Evolutionary conservation across 2,888 invertebrate species (phyloP), one percentile per base, ranked within the genome.

Genomic region (Mesorhabditis belari): DNA sequence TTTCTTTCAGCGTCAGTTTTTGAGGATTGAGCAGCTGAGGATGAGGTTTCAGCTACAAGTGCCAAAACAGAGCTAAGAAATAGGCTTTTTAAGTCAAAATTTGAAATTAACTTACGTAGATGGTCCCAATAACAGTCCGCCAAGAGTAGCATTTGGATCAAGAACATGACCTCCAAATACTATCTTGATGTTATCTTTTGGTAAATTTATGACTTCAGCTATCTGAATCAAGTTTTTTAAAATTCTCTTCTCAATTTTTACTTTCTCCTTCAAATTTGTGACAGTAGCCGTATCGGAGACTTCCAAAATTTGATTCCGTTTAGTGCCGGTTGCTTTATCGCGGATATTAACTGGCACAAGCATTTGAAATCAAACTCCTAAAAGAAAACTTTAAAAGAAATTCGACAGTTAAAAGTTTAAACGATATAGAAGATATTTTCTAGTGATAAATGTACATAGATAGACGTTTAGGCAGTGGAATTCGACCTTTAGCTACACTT

Each of bases 111-210:
- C 56, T 64, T 58, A 72, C 72, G 72, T 72, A n/a, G 67, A 55
- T 6, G 69, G 67, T 12, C 66, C 67, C 9, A 72, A 55, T 25
- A 63, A 60, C n/a, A 72, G 53, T 44, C 65, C 63, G 5, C 61
- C 61, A 23, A 72, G 55, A 4, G 55, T 12, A n/a, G 61, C 63
- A 3, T 54, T 56, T 35, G 57, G 60, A 0, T 62, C 58, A 9
- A 72, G 28, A 21, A 55, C 58, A 21, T 61, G 63, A 12, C 72
- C 72, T 58, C 69, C 66, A 44, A 72, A 66, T 9, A 70, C 57
- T 3, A 65, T 58, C 57, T 66, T 66, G 28, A 72, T n/a, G 35
- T 67, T 61, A 17, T 62, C 60, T 9, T 60, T 60, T 0, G 66
- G 62, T 21, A 69, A 35, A 9, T 35, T 9, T 35, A n/a, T n/a